These are phyloP conservation scores for Styela plicata DNA, from an alignment of 23 tunicate species.

Conservation along the genomic window DNA sequence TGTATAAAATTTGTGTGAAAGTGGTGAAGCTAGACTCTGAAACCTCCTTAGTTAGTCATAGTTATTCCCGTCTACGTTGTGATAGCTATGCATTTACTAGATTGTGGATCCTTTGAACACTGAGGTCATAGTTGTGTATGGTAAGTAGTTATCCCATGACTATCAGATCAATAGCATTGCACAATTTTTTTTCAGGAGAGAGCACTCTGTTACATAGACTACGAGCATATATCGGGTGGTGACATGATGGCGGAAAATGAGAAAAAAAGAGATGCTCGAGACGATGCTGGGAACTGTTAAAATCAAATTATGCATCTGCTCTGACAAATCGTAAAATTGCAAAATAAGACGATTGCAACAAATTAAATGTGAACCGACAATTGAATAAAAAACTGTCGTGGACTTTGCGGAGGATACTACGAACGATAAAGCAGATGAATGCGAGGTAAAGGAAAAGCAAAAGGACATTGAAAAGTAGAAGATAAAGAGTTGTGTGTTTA, in stretches of 20 bases:
- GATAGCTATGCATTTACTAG: too few relatives aligned
- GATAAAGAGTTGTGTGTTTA: too few relatives aligned
- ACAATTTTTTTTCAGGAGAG: constrained; percentile 54
- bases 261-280: constrained; percentile 69
- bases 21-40: too few relatives aligned
- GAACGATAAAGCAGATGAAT: constrained; percentile 77
- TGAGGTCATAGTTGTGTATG: too few relatives aligned
- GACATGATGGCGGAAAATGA: constrained; percentile 56
- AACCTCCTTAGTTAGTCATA: too few relatives aligned
- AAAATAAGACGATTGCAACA: too few relatives aligned
- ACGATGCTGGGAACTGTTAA: constrained; percentile 43
- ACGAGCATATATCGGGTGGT: constrained; percentile 69
- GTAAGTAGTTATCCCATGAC: too few relatives aligned
- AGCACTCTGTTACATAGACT: constrained; percentile 71
- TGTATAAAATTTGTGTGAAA: too few relatives aligned
- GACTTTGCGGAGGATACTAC: constrained; percentile 61
- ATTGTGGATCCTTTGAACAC: too few relatives aligned
- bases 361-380: constrained; percentile 48
- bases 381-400: constrained; percentile 50
- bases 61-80: too few relatives aligned
- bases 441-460: constrained; percentile 57
- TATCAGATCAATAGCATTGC: too few relatives aligned
- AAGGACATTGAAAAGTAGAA: too few relatives aligned
- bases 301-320: constrained; percentile 46
- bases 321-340: constrained; percentile 63